Percentiles rank a stretch among this genome's conserved stretches.
Conservation (phyloP, 1,140 invertebrate genomes). For the Drosophila takahashii region DNA sequence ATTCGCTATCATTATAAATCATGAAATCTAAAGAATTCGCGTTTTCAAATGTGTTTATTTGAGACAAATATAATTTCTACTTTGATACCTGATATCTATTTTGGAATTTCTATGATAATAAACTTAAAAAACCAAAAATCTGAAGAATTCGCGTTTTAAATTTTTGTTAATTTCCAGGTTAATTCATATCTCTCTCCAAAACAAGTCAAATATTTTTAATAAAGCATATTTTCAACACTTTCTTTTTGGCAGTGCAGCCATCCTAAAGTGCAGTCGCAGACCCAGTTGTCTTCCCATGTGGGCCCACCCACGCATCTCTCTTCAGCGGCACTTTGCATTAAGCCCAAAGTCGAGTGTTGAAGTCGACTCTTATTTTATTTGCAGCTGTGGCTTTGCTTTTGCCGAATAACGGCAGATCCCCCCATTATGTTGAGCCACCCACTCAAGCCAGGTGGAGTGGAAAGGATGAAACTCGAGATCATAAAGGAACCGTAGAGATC, state of each 20-base stretch:
- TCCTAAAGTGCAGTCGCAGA: constrained; percentile 9
- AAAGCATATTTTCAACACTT: not conserved
- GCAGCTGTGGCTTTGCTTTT: constrained; percentile 18
- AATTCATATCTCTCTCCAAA: no score
- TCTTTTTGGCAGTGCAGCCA: constrained; percentile 2
- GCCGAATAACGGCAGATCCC: constrained; percentile 40
- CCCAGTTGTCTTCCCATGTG: constrained; percentile 26
- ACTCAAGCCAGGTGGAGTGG: constrained; percentile 34
- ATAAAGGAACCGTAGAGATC: constrained; percentile 17
- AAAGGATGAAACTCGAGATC: constrained; percentile 36
- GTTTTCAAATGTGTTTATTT: not conserved
- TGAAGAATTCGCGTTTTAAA: not conserved
- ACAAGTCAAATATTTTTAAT: no score
- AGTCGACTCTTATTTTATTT: constrained; percentile 33
- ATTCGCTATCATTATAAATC: not conserved
- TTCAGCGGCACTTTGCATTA: constrained; percentile 43
- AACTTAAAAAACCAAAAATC: no score
- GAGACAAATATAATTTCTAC: no score
- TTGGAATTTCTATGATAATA: no score
- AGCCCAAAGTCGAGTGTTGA: constrained; percentile 38
- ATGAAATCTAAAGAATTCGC: not conserved
- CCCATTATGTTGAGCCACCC: constrained; percentile 40
- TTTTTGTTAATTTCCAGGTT: not conserved
- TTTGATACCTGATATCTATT: no score
- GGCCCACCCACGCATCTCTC: constrained; percentile 42